phyloP scores from a whole-genome alignment of 2,797 vertebrate genomes.

The Microctenopoma steveboyesi region DNA sequence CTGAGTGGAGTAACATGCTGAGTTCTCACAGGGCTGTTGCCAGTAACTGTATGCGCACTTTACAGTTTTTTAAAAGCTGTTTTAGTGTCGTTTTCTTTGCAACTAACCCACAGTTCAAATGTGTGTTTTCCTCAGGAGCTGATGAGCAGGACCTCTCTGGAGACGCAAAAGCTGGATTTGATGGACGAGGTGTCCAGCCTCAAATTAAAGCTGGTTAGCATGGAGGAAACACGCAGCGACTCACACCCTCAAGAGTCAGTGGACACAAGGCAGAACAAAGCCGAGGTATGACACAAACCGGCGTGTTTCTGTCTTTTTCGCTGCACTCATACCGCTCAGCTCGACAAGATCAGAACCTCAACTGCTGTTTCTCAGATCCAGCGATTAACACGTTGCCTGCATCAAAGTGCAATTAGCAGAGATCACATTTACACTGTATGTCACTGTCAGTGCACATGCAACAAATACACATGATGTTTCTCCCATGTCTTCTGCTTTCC shows the following conservation, averaged over 20 bases:
- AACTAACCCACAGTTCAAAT: constrained; percentile 24
- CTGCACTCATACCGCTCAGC: neutral
- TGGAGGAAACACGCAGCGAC: constrained; percentile 88
- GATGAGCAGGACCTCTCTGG: constrained; percentile 90
- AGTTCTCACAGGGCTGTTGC: neutral
- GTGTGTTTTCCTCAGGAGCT: constrained; percentile 86
- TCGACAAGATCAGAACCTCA: neutral
- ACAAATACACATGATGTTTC: too few species aligned
- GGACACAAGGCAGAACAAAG: constrained; percentile 90
- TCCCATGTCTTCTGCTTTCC: too few species aligned
- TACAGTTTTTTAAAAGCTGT: constrained; percentile 1
- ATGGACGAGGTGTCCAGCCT: constrained; percentile 95
- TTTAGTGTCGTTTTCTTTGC: neutral
- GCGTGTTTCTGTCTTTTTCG: constrained; percentile 15
- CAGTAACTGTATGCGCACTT: constrained; percentile 15
- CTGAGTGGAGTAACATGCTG: constrained; percentile 46
- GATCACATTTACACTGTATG: neutral
- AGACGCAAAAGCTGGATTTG: constrained; percentile 96
- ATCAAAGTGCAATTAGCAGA: neutral
- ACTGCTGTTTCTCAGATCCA: neutral
- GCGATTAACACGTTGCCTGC: neutral
- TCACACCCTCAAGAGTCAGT: constrained; percentile 77
- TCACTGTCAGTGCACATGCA: neutral
- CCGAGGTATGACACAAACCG: constrained; percentile 84
- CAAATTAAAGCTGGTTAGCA: constrained; percentile 92